phyloP scores from a whole-genome alignment of 1,140 invertebrate species.

The Antheraea pernyi region DNA sequence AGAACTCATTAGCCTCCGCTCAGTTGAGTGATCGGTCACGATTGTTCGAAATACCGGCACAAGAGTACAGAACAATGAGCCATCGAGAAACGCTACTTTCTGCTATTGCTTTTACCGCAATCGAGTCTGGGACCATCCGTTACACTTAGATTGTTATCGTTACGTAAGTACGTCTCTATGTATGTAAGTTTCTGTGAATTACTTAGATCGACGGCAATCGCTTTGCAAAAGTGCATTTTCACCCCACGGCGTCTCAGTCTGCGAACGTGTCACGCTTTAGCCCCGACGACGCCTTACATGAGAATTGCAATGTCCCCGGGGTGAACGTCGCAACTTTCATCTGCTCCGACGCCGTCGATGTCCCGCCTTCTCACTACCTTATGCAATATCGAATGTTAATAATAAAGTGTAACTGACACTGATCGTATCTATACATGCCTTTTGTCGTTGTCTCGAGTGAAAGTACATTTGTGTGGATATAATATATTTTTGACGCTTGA shows the following conservation, averaged over 20 bases:
- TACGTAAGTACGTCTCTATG: neutral
- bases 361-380: slow-evolving; percentile 34
- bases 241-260: slow-evolving; percentile 52
- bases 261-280: slow-evolving; percentile 35
- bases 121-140: neutral
- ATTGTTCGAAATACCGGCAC: neutral
- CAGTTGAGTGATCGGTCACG: slow-evolving; percentile 3
- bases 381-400: slow-evolving; percentile 22
- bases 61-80: neutral
- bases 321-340: slow-evolving; percentile 43
- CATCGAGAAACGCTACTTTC: neutral
- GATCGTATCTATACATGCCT: slow-evolving; percentile 14
- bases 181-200: neutral
- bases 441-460: slow-evolving; percentile 28
- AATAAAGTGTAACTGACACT: slow-evolving; percentile 16
- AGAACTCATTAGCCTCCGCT: neutral
- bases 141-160: neutral
- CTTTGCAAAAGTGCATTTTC: slow-evolving; percentile 73
- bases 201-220: slow-evolving; percentile 47
- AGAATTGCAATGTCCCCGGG: slow-evolving; percentile 64
- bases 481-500: slow-evolving; percentile 20
- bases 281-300: slow-evolving; percentile 63
- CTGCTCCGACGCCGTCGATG: slow-evolving; percentile 36
- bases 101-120: neutral
- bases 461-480: slow-evolving; percentile 27